These are phyloP conservation scores for Nemotelus nigrinus DNA, from an alignment of 2,888 invertebrate genomes.

Conservation along the genomic window DNA sequence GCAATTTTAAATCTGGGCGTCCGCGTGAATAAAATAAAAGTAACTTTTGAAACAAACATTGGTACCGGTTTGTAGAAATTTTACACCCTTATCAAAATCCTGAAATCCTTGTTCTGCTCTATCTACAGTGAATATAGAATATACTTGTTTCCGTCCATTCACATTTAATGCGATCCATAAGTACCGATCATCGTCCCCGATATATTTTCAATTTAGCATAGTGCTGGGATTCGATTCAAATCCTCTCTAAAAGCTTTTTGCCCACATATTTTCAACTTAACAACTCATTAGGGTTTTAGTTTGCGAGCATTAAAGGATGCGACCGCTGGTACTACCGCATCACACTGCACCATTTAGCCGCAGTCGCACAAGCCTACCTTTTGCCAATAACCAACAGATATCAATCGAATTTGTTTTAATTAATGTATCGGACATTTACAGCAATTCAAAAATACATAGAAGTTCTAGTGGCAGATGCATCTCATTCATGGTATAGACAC, in stretches of 20 bases:
- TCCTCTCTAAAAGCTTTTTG: neutral
- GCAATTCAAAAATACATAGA: no score
- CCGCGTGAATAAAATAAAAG: no score
- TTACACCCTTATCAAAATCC: no score
- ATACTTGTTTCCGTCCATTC: no score
- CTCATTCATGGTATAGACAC: no score
- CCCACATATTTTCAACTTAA: constrained; percentile 8
- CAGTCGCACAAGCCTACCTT: neutral
- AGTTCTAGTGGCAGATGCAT: no score
- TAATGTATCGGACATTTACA: constrained; percentile 5
- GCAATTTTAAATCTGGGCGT: no score
- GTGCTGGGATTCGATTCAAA: neutral
- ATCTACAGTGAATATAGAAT: no score
- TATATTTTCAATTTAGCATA: no score
- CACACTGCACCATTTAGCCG: neutral
- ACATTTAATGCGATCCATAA: constrained; percentile 1
- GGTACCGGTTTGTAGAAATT: no score
- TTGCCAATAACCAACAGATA: neutral
- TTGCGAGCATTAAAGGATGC: neutral
- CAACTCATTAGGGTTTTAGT: constrained; percentile 13
- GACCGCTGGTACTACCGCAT: neutral
- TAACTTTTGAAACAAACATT: no score
- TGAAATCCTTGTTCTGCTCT: no score
- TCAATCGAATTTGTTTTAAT: constrained; percentile 11
- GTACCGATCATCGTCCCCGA: neutral